These are phyloP conservation scores for Caenorhabditis sp. DNA, from an alignment of 2,888 invertebrate species.

Conservation along the genomic window DNA sequence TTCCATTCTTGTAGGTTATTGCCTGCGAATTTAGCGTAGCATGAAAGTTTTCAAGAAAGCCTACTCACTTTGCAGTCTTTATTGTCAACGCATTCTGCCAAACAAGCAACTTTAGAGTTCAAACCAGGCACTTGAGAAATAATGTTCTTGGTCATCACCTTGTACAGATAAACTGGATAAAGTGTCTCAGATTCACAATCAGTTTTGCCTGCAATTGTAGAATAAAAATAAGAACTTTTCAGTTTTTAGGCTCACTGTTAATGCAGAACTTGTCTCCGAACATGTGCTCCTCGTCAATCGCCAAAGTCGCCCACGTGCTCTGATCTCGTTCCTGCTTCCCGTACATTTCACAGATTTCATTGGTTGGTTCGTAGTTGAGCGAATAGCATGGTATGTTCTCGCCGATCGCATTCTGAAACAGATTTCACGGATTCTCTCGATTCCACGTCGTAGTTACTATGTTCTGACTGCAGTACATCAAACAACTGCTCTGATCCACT, in stretches of 20 bases:
- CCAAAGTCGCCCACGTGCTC: constrained; percentile 40
- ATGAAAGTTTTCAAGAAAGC: neutral
- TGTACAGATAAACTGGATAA: constrained; percentile 64
- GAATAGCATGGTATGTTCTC: constrained; percentile 59
- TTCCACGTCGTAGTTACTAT: constrained; percentile 49
- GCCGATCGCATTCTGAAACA: constrained; percentile 63
- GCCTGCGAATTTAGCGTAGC: constrained; percentile 50
- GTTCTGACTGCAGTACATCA: constrained; percentile 69
- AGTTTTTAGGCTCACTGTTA: constrained; percentile 40
- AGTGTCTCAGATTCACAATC: constrained; percentile 64
- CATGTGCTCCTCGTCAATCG: constrained; percentile 57
- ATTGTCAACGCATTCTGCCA: constrained; percentile 65
- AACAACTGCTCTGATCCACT: constrained; percentile 66
- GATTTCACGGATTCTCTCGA: neutral
- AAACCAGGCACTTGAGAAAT: constrained; percentile 56
- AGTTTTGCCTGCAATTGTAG: constrained; percentile 55
- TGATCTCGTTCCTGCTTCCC: constrained; percentile 44
- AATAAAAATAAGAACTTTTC: neutral
- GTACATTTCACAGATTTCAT: constrained; percentile 66
- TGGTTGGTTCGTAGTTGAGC: constrained; percentile 63
- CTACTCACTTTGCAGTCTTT: constrained; percentile 58
- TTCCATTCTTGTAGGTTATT: constrained; percentile 64
- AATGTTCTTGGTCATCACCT: constrained; percentile 58
- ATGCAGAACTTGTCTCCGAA: constrained; percentile 71
- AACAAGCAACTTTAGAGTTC: constrained; percentile 64